Evolutionary conservation across 2,797 vertebrate genomes (phyloP).

Genomic region (Chelonia mydas): DNA sequence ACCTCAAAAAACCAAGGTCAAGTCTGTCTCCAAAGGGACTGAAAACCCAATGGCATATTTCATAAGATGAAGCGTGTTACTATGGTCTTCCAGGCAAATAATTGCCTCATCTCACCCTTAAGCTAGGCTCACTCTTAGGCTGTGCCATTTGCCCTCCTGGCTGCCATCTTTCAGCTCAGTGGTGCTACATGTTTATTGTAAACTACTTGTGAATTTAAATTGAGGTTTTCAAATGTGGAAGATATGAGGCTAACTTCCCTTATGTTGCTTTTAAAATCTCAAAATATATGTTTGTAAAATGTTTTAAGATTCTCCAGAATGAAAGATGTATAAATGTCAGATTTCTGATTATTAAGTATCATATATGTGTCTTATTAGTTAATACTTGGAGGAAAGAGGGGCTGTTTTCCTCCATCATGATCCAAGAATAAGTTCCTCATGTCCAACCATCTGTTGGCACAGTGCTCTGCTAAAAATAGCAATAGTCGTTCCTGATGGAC

Average conservation of each 20-base stretch:
- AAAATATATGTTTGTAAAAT: neutral
- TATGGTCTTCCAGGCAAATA: neutral
- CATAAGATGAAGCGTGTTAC: neutral
- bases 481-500: neutral
- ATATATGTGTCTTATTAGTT: neutral
- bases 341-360: neutral
- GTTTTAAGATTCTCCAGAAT: neutral
- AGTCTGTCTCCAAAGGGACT: neutral
- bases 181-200: neutral
- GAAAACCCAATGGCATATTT: neutral
- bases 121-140: fast-evolving
- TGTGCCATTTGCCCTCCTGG: neutral
- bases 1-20: neutral
- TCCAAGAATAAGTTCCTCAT: constrained; percentile 1
- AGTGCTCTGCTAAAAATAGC: neutral
- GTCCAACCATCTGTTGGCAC: neutral
- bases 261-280: neutral
- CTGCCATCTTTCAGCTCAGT: neutral
- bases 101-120: neutral
- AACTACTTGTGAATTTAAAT: neutral
- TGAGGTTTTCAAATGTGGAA: neutral
- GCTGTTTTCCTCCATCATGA: neutral
- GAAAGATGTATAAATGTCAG: neutral
- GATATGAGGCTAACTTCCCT: neutral
- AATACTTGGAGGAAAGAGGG: neutral